Evolutionary conservation across 2,888 invertebrate species (phyloP).

Genomic region (Rhaphigaster nebulosa): DNA sequence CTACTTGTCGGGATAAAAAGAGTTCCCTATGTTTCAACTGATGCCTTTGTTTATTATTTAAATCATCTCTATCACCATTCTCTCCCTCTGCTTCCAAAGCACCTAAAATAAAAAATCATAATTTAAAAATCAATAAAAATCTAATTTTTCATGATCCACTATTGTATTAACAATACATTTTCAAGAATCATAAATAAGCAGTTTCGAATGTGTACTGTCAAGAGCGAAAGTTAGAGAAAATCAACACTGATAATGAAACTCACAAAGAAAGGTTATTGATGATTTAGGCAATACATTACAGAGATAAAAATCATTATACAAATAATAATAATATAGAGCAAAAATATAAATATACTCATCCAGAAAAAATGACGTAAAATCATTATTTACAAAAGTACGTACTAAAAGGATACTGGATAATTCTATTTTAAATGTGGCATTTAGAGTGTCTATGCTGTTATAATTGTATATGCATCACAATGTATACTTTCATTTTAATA

Average conservation of each 20-base stretch:
- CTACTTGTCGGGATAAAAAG: constrained; percentile 97
- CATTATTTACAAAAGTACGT: too few relatives aligned
- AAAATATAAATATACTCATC: too few relatives aligned
- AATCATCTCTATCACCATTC: constrained; percentile 68
- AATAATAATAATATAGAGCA: too few relatives aligned
- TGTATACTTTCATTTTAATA: too few relatives aligned
- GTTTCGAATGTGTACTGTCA: not conserved
- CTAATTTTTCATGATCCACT: not conserved
- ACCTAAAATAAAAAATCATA: constrained; percentile 53
- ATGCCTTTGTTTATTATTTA: constrained; percentile 90
- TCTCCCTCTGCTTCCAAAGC: constrained; percentile 64
- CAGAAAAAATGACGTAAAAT: too few relatives aligned
- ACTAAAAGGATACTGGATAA: too few relatives aligned
- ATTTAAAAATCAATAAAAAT: not conserved
- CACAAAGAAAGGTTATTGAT: not conserved
- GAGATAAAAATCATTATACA: too few relatives aligned
- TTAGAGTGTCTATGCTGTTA: too few relatives aligned
- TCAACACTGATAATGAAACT: not conserved
- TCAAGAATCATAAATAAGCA: too few relatives aligned
- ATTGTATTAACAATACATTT: not conserved
- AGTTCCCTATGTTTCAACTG: constrained; percentile 98
- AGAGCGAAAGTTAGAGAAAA: not conserved
- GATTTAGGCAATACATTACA: not conserved
- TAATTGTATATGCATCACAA: too few relatives aligned
- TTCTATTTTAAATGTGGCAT: too few relatives aligned